phyloP scores from a whole-genome alignment of 1,140 invertebrate species.

The Lysiphlebus fabarum region DNA sequence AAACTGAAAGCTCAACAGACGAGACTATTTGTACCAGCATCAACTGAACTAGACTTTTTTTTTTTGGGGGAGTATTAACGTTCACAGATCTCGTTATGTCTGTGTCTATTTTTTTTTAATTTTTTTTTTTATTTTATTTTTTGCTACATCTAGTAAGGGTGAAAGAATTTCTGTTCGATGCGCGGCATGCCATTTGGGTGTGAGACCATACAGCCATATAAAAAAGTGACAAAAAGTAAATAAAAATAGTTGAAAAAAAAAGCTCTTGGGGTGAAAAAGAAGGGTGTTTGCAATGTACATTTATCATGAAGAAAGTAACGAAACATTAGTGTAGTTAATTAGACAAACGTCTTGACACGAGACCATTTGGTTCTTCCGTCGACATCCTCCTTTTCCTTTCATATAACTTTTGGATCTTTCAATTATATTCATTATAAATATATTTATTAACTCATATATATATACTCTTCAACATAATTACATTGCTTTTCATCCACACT shows the following conservation, averaged over 20 bases:
- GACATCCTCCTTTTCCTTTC: too few relatives aligned
- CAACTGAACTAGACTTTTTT: neutral
- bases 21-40: constrained; percentile 18
- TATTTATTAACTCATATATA: neutral
- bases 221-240: neutral
- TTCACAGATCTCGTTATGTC: constrained; percentile 20
- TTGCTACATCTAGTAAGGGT: too few relatives aligned
- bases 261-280: constrained; percentile 1
- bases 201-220: neutral
- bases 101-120: neutral
- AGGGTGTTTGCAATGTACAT: constrained; percentile 18
- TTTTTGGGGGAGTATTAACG: constrained; percentile 20
- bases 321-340: constrained; percentile 29
- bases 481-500: constrained; percentile 23
- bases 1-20: constrained; percentile 18
- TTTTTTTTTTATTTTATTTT: neutral
- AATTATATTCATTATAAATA: constrained; percentile 10
- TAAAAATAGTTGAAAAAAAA: constrained; percentile 1
- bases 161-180: too few relatives aligned
- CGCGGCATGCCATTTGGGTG: too few relatives aligned
- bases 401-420: constrained; percentile 13
- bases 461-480: constrained; percentile 18
- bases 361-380: neutral
- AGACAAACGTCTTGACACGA: constrained; percentile 23
- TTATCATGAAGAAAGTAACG: constrained; percentile 25